Conservation (phyloP, 2,888 invertebrate genomes). For the Frankliniella fusca region DNA sequence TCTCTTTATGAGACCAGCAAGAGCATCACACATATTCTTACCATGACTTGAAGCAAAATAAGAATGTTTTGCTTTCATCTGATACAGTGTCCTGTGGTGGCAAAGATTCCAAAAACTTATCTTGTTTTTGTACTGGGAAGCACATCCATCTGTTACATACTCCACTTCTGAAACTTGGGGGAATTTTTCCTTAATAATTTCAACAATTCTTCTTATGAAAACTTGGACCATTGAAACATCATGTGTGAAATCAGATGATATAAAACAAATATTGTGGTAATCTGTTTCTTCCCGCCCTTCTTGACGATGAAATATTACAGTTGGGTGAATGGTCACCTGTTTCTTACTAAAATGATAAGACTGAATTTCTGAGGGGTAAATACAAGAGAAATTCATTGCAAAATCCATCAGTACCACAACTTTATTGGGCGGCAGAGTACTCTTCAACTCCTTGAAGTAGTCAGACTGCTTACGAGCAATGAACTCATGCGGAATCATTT, state of each 20-base stretch:
- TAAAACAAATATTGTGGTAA: not conserved
- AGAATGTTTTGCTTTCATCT: not conserved
- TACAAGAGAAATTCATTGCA: not conserved
- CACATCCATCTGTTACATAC: not conserved
- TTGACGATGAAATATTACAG: not conserved
- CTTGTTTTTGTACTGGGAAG: not conserved
- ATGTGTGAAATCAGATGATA: not conserved
- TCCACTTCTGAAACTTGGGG: not conserved
- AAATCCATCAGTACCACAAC: not conserved
- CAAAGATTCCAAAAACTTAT: not conserved
- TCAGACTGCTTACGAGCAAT: not conserved
- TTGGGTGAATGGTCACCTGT: not conserved
- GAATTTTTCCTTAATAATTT: not conserved
- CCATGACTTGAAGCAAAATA: not conserved
- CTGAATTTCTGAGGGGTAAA: not conserved
- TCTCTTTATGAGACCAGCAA: not conserved
- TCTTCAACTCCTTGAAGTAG: not conserved
- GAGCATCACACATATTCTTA: not conserved
- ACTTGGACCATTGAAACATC: conserved; percentile 6
- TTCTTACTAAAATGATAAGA: not conserved
- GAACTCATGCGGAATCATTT: not conserved
- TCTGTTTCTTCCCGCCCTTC: not conserved
- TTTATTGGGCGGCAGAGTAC: not conserved
- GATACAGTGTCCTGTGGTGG: not conserved
- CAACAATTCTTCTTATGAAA: not conserved